phyloP scores from a whole-genome alignment of 2,113 vertebrate species.

The Oxyura jamaicensis region DNA sequence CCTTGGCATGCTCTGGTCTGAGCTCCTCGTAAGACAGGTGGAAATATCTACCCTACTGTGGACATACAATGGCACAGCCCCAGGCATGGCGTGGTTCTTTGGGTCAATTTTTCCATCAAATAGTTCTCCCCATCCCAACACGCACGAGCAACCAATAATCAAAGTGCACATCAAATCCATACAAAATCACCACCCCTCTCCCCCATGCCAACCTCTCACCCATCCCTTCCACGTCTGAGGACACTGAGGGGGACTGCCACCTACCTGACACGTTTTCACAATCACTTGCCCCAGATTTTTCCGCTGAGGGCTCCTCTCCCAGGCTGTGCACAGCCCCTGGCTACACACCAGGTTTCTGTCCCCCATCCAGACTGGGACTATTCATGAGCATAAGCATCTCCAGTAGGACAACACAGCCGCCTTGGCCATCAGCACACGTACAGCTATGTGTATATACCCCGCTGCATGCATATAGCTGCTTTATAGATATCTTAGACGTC shows the following conservation, averaged over 20 bases:
- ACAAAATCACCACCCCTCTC: neutral
- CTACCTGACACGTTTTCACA: rapidly evolving
- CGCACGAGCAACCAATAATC: neutral
- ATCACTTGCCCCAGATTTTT: neutral
- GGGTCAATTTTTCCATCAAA: neutral
- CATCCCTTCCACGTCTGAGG: neutral
- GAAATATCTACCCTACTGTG: neutral
- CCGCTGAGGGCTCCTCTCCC: neutral
- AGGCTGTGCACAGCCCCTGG: neutral
- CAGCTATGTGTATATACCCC: too few relatives aligned
- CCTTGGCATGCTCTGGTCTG: neutral
- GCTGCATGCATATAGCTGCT: neutral
- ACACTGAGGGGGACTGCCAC: neutral
- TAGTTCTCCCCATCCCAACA: neutral
- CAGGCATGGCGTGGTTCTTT: neutral
- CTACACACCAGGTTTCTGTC: neutral
- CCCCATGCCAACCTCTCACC: neutral
- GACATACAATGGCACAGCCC: neutral
- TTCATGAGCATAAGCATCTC: rapidly evolving
- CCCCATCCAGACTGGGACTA: neutral
- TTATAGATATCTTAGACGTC: rapidly evolving
- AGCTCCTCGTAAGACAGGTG: neutral
- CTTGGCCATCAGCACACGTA: neutral
- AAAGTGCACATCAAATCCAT: neutral
- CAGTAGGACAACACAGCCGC: neutral